Percentiles rank a stretch among this genome's conserved stretches.
Conservation (phyloP, 64 coral and sea anemone genomes). For the Stylophora pistillata region DNA sequence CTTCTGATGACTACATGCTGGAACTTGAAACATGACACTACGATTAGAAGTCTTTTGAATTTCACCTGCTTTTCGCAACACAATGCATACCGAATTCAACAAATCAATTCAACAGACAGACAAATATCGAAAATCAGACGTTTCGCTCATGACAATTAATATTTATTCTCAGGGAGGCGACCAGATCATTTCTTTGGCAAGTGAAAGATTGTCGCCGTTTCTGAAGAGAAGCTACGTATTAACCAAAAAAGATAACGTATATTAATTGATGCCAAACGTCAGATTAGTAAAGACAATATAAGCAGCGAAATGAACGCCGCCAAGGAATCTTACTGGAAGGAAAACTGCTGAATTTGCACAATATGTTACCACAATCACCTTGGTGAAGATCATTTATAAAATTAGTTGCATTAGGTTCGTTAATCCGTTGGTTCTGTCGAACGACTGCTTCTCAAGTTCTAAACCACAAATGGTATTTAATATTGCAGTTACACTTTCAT, state of each 20-base stretch:
- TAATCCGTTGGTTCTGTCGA: background rate
- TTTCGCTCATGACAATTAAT: too few species aligned
- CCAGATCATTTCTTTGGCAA: too few species aligned
- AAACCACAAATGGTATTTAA: background rate
- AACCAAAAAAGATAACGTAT: too few species aligned
- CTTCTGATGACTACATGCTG: conserved; percentile 49
- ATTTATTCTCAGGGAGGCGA: too few species aligned
- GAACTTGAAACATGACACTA: conserved; percentile 19
- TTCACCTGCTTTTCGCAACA: background rate
- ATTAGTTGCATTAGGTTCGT: background rate
- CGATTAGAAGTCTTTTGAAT: background rate
- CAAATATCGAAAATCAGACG: too few species aligned
- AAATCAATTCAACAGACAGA: background rate
- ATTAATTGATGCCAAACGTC: too few species aligned
- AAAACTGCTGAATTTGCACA: too few species aligned
- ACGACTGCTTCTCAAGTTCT: background rate
- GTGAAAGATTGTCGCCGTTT: too few species aligned
- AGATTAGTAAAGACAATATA: too few species aligned
- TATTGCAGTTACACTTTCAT: background rate
- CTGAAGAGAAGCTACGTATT: too few species aligned
- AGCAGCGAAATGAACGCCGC: too few species aligned
- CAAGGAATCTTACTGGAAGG: too few species aligned
- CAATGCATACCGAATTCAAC: background rate
- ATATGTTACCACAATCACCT: background rate
- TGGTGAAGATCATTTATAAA: background rate